Conservation (phyloP, 2,888 invertebrate species). For the Amphimallon solstitiale region DNA sequence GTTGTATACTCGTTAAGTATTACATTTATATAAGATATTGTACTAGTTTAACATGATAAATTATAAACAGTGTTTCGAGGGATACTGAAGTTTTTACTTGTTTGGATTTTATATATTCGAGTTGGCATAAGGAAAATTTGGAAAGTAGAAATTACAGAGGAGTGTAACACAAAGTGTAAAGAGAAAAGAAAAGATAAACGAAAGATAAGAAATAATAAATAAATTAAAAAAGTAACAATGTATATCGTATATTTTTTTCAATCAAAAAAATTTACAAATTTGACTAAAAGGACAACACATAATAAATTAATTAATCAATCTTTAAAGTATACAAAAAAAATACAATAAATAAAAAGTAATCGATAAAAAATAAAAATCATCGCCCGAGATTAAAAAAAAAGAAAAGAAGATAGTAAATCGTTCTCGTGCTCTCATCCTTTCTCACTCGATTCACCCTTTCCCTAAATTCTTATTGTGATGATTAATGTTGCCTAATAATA, state of each 20-base stretch:
- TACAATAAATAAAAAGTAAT: conserved; percentile 33
- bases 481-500: neutral
- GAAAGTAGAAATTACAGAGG: no score
- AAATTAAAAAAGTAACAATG: conserved; percentile 33
- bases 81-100: no score
- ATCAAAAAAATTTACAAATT: conserved; percentile 34
- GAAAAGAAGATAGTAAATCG: neutral
- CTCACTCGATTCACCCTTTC: neutral
- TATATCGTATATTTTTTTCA: conserved; percentile 28
- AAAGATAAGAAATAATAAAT: conserved; percentile 14
- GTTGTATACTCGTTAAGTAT: no score
- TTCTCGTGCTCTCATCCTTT: neutral
- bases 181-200: conserved; percentile 8
- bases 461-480: conserved; percentile 17
- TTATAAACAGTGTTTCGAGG: no score
- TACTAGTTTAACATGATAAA: no score
- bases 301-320: conserved; percentile 37
- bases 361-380: conserved; percentile 22
- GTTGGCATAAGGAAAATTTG: no score
- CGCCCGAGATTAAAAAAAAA: conserved; percentile 35
- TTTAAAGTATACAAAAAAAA: conserved; percentile 34
- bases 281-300: conserved; percentile 38
- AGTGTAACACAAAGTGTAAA: neutral
- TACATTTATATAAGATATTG: no score
- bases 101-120: no score